Evolutionary conservation across 2,797 vertebrate genomes (phyloP), one percentile per base, ranked within the genome.

Genomic region (Synaphobranchus kaupii): DNA sequence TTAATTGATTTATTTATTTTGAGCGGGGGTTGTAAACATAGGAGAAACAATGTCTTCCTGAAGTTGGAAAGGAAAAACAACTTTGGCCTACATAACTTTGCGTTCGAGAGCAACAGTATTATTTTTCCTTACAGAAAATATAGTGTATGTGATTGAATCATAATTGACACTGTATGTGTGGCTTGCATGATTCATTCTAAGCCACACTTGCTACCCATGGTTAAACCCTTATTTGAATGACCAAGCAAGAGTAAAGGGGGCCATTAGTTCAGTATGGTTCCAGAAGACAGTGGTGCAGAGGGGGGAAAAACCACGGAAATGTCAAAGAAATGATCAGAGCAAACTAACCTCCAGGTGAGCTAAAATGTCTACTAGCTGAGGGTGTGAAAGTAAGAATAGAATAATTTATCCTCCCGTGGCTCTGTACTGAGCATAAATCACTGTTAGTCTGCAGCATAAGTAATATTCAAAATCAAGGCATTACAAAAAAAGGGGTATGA

Each of bases 331-430:
- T 89, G 89, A 91, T 90, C 90, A 87, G 89, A 83, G 85, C 78
- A 84, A 88, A 86, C 80, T 89, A 83, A 89, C 89, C 88, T 89
- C 63, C 87, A 86, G 86, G 89, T 90, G 81, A 83, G 56, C 50
- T 10, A 4, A 66, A 34, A 85, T 90, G 83, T 88, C 86, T 54
- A 84, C 85, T 78, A 88, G 56, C 17, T 3, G 10, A 84, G 56
- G 66, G 1, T 44, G 28, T 15, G 9, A 10, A 44, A 56, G 48
- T 8, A 13, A 20, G 48, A 56, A 8, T 44, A 54, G 34, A 84
- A n/a, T 84, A 71, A 39, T 81, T 76, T 52, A 87, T 73, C 63
- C 50, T 52, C 44, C 44, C n/a, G 82, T 87, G 31, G 83, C 83
- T 73, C 8, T 22, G 85, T 86, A 83, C 84, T 87, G 83, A 87